Percentiles rank a stretch among this genome's conserved stretches.
Conservation (phyloP, 2,888 invertebrate genomes). For the Pilophorus perplexus region DNA sequence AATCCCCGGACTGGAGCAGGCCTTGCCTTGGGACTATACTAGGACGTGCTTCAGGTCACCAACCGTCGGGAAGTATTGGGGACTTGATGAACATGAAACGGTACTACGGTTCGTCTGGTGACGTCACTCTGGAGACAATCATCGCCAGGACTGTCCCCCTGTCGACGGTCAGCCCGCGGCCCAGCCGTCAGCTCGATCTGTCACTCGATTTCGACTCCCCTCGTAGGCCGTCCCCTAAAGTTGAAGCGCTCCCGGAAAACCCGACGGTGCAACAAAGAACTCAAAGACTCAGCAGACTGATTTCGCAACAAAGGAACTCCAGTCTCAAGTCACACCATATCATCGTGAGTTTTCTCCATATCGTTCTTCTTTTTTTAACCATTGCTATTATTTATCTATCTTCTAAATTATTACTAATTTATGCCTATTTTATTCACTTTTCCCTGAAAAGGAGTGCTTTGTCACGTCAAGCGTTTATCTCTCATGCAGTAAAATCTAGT, state of each 20-base stretch:
- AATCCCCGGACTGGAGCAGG: too few species aligned
- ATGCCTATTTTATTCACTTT: too few species aligned
- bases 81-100: constrained; percentile 74
- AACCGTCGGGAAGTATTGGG: constrained; percentile 63
- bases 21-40: too few species aligned
- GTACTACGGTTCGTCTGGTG: constrained; percentile 69
- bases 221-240: constrained; percentile 18
- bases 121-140: constrained; percentile 65
- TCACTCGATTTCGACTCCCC: constrained; percentile 22
- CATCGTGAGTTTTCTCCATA: constrained; percentile 31
- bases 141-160: constrained; percentile 70
- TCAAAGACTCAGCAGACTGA: constrained; percentile 64
- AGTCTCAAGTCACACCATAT: constrained; percentile 31
- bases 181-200: constrained; percentile 34
- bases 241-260: constrained; percentile 30
- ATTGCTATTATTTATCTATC: too few species aligned
- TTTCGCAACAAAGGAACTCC: constrained; percentile 60
- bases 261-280: constrained; percentile 58
- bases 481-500: too few species aligned
- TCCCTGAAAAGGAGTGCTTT: too few species aligned
- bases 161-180: constrained; percentile 64
- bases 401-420: too few species aligned
- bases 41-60: constrained; percentile 41
- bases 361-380: too few species aligned
- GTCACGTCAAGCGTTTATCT: too few species aligned